Evolutionary conservation across 1,140 invertebrate genomes (phyloP).

Genomic region (Drosophila teissieri): DNA sequence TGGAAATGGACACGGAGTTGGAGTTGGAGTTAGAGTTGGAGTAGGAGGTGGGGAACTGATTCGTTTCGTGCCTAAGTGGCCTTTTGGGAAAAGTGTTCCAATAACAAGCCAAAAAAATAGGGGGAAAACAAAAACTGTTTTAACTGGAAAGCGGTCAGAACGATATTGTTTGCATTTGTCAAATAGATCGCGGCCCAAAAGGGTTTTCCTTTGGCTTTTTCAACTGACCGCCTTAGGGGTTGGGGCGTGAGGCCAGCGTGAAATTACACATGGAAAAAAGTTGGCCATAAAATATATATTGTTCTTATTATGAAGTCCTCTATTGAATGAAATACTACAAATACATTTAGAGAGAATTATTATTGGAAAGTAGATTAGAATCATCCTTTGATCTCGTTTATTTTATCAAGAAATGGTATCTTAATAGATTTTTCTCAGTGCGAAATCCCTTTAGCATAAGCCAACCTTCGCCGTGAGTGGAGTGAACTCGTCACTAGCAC

Average conservation of each 20-base stretch:
- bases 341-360: too few species aligned
- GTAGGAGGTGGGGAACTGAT: constrained; percentile 6
- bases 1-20: constrained; percentile 18
- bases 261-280: background rate
- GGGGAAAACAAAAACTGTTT: constrained; percentile 51
- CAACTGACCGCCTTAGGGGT: constrained; percentile 41
- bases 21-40: background rate
- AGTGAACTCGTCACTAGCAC: constrained; percentile 42
- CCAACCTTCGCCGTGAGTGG: constrained; percentile 24
- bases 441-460: constrained; percentile 13
- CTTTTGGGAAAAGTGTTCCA: constrained; percentile 79
- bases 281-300: background rate
- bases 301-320: too few species aligned
- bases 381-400: too few species aligned
- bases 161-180: constrained; percentile 78
- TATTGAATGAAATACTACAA: too few species aligned
- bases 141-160: constrained; percentile 59
- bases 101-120: constrained; percentile 68
- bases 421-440: constrained; percentile 7
- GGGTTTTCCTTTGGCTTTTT: constrained; percentile 50
- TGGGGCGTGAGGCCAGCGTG: background rate
- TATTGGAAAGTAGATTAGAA: too few species aligned
- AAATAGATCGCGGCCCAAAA: constrained; percentile 66
- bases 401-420: too few species aligned
- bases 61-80: constrained; percentile 78